phyloP scores from a whole-genome alignment of 2,113 vertebrate genomes.

The Zosterops borbonicus region DNA sequence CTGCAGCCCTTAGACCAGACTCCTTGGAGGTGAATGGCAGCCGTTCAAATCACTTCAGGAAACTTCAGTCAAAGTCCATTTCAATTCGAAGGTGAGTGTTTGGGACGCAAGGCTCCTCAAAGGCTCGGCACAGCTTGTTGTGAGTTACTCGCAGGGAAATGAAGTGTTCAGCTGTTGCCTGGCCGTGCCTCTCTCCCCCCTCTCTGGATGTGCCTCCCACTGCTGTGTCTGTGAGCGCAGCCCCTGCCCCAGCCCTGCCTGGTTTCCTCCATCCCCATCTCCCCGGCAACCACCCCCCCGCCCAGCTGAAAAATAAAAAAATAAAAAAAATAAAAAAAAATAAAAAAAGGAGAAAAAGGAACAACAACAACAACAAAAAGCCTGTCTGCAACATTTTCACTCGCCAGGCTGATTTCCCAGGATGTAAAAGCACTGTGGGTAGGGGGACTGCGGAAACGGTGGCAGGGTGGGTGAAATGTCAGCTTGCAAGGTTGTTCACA shows the following conservation, averaged over 20 bases:
- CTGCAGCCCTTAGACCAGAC: not conserved
- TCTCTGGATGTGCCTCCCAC: not conserved
- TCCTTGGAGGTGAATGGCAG: not conserved
- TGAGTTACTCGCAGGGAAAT: not conserved
- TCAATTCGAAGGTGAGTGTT: not conserved
- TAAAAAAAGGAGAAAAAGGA: not conserved
- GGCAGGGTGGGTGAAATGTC: not conserved
- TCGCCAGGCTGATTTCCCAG: slow-evolving; percentile 20
- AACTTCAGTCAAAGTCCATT: not conserved
- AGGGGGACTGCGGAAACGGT: not conserved
- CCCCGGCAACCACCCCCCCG: slow-evolving; percentile 68
- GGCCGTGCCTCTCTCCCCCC: not conserved
- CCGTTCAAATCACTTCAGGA: not conserved
- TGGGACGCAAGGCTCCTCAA: not conserved
- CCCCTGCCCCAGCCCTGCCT: slow-evolving; percentile 24
- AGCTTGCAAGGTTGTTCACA: not conserved
- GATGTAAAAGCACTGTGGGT: not conserved
- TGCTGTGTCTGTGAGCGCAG: not conserved
- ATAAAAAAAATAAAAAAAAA: not conserved
- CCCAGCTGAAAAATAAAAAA: not conserved
- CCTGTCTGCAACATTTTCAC: not conserved
- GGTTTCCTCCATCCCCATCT: slow-evolving; percentile 58
- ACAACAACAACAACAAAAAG: not conserved
- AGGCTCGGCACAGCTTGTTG: not conserved
- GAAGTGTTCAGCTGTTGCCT: not conserved